Percentiles rank a stretch among this genome's conserved stretches.
phyloP scores from a whole-genome alignment of 2,797 vertebrate genomes.

The Pangasius macronema region DNA sequence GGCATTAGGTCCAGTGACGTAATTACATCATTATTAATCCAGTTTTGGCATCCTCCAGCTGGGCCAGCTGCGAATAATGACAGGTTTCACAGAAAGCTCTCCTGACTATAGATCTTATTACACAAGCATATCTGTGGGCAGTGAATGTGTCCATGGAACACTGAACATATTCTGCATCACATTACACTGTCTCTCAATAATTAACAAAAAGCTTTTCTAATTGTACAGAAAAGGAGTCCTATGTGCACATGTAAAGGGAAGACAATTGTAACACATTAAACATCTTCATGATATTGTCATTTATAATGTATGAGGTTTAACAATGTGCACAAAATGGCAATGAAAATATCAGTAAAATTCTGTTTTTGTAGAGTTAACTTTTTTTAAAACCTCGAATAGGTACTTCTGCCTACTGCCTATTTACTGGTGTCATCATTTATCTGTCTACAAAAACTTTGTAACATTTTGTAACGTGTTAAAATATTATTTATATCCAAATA shows the following conservation, averaged over 20 bases:
- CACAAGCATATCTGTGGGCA: background rate
- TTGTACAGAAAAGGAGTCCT: background rate
- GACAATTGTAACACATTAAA: background rate
- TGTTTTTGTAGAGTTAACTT: background rate
- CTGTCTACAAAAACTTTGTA: background rate
- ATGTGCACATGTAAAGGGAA: background rate
- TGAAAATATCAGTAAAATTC: background rate
- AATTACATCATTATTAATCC: constrained; percentile 39
- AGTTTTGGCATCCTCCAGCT: constrained; percentile 36
- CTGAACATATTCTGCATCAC: background rate
- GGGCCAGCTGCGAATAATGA: constrained; percentile 38
- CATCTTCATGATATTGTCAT: background rate
- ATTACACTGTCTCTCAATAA: background rate
- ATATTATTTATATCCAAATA: background rate
- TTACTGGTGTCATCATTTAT: background rate
- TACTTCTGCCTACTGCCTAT: background rate
- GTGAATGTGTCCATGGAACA: background rate
- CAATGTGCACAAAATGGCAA: too few species aligned
- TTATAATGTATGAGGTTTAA: background rate
- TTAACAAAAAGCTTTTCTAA: background rate
- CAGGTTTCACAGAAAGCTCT: constrained; percentile 18
- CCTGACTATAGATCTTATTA: constrained; percentile 9
- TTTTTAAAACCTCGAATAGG: background rate
- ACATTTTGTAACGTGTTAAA: background rate
- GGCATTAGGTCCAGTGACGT: constrained; percentile 3